Evolutionary conservation across 2,888 invertebrate species (phyloP), one percentile per base, ranked within the genome.

Genomic region (Bugulina stolonifera): DNA sequence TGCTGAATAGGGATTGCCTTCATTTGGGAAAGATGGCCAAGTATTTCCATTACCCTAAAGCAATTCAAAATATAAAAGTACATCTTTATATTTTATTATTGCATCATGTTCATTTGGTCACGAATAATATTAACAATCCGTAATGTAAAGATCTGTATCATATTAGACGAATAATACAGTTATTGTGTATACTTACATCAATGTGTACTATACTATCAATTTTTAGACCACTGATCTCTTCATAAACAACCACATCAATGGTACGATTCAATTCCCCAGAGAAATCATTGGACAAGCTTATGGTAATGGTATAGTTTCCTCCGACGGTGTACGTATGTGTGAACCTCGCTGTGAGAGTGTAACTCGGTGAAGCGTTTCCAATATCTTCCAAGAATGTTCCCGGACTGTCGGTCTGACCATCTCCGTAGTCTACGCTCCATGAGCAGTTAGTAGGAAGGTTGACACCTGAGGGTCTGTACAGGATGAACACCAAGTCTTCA

Each of bases 101-200:
- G n/a, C n/a, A n/a, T n/a, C n/a, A n/a, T n/a, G n/a, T n/a, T n/a
- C n/a, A n/a, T n/a, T n/a, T n/a, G n/a, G n/a, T n/a, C n/a, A n/a
- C n/a, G n/a, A n/a, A n/a, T n/a, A n/a, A n/a, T n/a, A n/a, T n/a
- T n/a, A n/a, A n/a, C n/a, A n/a, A n/a, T n/a, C n/a, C n/a, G n/a
- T n/a, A n/a, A n/a, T n/a, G n/a, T n/a, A n/a, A n/a, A n/a, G n/a
- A n/a, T n/a, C n/a, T n/a, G n/a, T n/a, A n/a, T n/a, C n/a, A n/a
- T n/a, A n/a, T n/a, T n/a, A n/a, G n/a, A n/a, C n/a, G n/a, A n/a
- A n/a, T n/a, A n/a, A n/a, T n/a, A n/a, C n/a, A n/a, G n/a, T n/a
- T n/a, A n/a, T n/a, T n/a, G n/a, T n/a, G n/a, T n/a, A n/a, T 32
- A 64, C 64, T 64, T 34, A 64, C 64, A 43, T 43, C 43, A 14